A percentile compares a stretch with the other conserved stretches of the same genome.
These are phyloP conservation scores for Gryllus bimaculatus DNA, from an alignment of 1,140 invertebrate species.

Conservation along the genomic window DNA sequence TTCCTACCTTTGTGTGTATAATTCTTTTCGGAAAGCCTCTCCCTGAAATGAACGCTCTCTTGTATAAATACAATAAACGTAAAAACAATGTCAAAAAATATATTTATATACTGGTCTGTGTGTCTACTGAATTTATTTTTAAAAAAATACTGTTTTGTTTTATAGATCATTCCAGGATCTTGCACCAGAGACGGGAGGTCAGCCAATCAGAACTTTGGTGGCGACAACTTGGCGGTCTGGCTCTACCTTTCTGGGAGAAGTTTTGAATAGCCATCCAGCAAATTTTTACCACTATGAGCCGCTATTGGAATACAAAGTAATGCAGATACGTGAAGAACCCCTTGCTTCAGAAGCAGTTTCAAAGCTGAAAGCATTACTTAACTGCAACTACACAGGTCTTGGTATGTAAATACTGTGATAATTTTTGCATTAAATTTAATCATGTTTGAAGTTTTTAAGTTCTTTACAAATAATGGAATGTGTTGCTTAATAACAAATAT, in stretches of 20 bases:
- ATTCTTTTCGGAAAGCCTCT: too few species aligned
- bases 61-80: too few species aligned
- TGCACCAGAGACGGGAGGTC: constrained; percentile 53
- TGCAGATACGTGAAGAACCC: constrained; percentile 62
- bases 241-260: constrained; percentile 79
- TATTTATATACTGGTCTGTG: too few species aligned
- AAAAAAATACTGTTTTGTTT: not conserved
- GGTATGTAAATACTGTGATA: constrained; percentile 35
- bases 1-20: too few species aligned
- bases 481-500: too few species aligned
- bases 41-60: too few species aligned
- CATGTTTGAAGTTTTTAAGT: too few species aligned
- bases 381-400: constrained; percentile 63
- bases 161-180: constrained; percentile 50
- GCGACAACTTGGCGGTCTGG: constrained; percentile 77
- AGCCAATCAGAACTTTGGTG: constrained; percentile 61
- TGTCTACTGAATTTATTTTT: too few species aligned
- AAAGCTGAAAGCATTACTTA: constrained; percentile 58
- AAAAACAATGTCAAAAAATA: too few species aligned
- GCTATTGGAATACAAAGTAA: constrained; percentile 66
- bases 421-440: too few species aligned
- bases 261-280: constrained; percentile 71
- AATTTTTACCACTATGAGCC: constrained; percentile 90
- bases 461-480: too few species aligned
- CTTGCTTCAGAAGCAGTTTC: constrained; percentile 50